These are phyloP conservation scores for Apus apus DNA, from an alignment of 2,113 vertebrate genomes.

Conservation along the genomic window DNA sequence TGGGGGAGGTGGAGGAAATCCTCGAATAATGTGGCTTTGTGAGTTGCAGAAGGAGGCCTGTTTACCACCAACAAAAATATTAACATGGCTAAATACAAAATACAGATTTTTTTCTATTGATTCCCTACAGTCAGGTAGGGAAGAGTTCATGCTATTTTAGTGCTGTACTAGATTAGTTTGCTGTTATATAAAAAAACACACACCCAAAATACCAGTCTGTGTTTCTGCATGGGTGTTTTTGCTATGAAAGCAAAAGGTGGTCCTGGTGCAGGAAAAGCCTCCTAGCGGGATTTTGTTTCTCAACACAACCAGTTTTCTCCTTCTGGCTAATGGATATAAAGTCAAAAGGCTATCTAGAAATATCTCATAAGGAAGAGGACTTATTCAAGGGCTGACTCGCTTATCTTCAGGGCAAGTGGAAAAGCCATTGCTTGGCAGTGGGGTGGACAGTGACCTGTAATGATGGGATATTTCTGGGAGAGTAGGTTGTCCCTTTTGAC, in stretches of 20 bases:
- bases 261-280: background rate
- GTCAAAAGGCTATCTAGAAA: background rate
- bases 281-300: background rate
- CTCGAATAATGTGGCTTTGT: conserved; percentile 2
- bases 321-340: background rate
- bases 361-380: background rate
- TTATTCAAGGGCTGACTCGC: background rate
- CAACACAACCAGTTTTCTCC: background rate
- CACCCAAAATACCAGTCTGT: background rate
- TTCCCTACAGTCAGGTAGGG: background rate
- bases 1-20: background rate
- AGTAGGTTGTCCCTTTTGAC: background rate
- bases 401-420: background rate
- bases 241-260: background rate
- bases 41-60: background rate
- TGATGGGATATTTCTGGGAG: background rate
- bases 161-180: background rate
- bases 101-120: fast-evolving
- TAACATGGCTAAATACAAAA: background rate
- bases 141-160: background rate
- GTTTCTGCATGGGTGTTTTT: background rate
- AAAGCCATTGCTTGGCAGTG: background rate
- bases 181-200: background rate
- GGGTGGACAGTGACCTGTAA: background rate
- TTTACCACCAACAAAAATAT: background rate